phyloP scores from a whole-genome alignment of 2,113 vertebrate species.

The Podiceps cristatus region DNA sequence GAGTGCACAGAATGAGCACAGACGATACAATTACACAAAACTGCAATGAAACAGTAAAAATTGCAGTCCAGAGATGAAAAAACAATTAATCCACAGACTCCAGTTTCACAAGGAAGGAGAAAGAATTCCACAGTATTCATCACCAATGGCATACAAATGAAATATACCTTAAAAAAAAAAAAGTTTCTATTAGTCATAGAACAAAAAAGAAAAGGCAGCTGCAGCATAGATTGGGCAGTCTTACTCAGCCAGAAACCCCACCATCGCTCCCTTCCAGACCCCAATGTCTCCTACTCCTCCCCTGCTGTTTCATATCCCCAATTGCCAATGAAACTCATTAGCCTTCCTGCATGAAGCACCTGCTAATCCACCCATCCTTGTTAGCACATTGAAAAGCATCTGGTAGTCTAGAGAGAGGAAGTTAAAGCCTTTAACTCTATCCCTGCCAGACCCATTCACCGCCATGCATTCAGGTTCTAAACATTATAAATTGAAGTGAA shows the following conservation, averaged over 20 bases:
- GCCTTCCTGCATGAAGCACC: constrained; percentile 7
- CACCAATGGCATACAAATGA: background rate
- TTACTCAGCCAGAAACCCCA: background rate
- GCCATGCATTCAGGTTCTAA: background rate
- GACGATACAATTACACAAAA: background rate
- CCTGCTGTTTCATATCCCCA: background rate
- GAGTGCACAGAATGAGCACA: background rate
- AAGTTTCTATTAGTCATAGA: background rate
- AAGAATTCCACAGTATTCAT: background rate
- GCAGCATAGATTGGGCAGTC: background rate
- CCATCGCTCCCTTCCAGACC: background rate
- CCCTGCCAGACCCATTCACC: background rate
- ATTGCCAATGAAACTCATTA: constrained; percentile 9
- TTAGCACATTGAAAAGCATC: constrained; percentile 14
- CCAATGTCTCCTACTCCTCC: background rate
- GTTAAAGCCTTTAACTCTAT: background rate
- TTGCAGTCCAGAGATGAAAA: background rate
- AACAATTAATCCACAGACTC: background rate
- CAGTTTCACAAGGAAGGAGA: background rate
- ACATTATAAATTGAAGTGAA: background rate
- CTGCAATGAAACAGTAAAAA: background rate
- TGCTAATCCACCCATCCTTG: constrained; percentile 33
- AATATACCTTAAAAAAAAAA: background rate
- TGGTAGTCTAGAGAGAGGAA: background rate
- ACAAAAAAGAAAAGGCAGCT: background rate